These are phyloP conservation scores for Aurelia sp. DNA, from an alignment of 30 jellyfish, hydroid and myxozoan species.

Conservation along the genomic window DNA sequence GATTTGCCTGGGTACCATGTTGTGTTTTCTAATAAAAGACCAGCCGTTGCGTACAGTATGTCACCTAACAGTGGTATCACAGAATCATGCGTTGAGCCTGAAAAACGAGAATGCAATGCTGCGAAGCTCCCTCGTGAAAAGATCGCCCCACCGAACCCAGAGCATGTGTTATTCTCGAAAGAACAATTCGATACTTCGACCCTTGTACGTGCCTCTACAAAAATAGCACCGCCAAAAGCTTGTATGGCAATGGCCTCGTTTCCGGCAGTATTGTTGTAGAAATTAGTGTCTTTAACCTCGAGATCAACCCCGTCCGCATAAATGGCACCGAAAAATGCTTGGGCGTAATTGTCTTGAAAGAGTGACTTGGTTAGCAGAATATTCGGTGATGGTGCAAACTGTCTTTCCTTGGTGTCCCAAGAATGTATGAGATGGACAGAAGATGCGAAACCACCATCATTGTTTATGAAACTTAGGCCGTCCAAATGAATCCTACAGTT, in stretches of 20 bases:
- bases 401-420: background rate
- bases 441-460: constrained; percentile 88
- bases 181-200: constrained; percentile 53
- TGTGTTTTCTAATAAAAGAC: constrained; percentile 75
- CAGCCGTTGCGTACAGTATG: constrained; percentile 91
- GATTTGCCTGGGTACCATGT: constrained; percentile 82
- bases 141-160: constrained; percentile 96
- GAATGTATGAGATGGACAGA: constrained; percentile 67
- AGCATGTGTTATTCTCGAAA: constrained; percentile 83
- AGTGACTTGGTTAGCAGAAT: constrained; percentile 22
- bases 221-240: constrained; percentile 98
- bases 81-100: constrained; percentile 44
- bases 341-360: constrained; percentile 74
- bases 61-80: constrained; percentile 89
- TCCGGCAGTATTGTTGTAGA: constrained; percentile 89
- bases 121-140: constrained; percentile 87
- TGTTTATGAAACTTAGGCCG: constrained; percentile 25
- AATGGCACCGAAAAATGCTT: constrained; percentile 91
- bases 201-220: constrained; percentile 63
- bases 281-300: constrained; percentile 15
- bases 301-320: constrained; percentile 87
- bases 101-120: constrained; percentile 52
- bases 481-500: constrained; percentile 32
- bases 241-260: constrained; percentile 79
- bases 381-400: constrained; percentile 1